phyloP scores from a whole-genome alignment of 2,888 invertebrate species.

The Rotaria magnacalcarata region DNA sequence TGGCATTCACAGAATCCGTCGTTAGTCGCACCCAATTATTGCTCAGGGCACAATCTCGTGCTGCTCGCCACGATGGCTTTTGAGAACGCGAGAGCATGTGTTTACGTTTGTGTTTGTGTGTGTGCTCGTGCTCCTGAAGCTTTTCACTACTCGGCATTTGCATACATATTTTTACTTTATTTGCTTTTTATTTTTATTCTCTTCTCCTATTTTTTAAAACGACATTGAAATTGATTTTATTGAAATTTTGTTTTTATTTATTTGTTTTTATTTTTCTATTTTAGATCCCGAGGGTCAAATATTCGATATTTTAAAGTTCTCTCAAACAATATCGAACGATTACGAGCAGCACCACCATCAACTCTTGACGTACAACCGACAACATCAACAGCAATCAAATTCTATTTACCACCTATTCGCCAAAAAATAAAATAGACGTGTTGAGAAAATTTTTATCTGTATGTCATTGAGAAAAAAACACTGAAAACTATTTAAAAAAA shows the following conservation, averaged over 20 bases:
- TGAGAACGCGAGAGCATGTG: no score
- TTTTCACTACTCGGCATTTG: neutral
- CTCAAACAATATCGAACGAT: neutral
- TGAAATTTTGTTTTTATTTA: no score
- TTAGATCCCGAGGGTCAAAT: neutral
- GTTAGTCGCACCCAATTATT: neutral
- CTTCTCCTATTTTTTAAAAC: no score
- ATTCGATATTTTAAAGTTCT: neutral
- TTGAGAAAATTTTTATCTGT: neutral
- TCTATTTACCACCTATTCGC: neutral
- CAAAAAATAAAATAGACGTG: neutral
- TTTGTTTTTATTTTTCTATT: neutral
- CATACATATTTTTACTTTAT: neutral
- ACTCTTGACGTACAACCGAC: neutral
- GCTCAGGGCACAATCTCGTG: neutral
- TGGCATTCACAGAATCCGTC: neutral
- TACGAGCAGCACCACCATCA: neutral
- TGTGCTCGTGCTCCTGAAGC: no score
- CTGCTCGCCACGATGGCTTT: no score
- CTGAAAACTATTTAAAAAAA: no score
- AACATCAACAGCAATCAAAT: neutral
- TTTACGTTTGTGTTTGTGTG: no score
- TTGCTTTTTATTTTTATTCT: no score
- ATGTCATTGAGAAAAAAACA: no score
- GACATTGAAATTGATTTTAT: no score